Evolutionary conservation across 2,888 invertebrate species (phyloP), one percentile per base, ranked within the genome.

Genomic region (Minunthozetes semirufus): DNA sequence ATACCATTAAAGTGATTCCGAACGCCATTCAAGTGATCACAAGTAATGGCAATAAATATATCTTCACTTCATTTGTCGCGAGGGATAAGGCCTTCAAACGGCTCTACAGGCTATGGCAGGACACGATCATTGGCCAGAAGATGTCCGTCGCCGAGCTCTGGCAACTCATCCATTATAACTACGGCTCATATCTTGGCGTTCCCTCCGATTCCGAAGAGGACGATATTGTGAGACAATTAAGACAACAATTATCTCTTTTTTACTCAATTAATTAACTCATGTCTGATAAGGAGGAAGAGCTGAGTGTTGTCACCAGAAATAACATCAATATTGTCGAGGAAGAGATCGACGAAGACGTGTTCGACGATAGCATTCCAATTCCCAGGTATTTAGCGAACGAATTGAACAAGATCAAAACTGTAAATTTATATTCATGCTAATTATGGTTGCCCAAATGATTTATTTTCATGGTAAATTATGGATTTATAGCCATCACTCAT

Each of bases 51-150:
- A 95, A 95, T 80, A 93, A 93, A 83, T 90, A 90, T 84, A 96
- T 96, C 85, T 90, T 98, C 80, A 92, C 97, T 29, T 95, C 96
- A 56, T 95, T 98, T 84, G 90, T 92, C 1, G 89, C 94, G 17
- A 86, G 97, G 63, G 97, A 98, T 85, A 95, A 96, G 84, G 90
- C 93, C 0, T 96, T 92, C 86, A 87, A 94, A 82, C 94, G 95
- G 91, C 88, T 98, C 83, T 94, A 95, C 86, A 87, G 93, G 80
- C 88, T 96, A 79, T 97, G 96, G 95, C 95, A 96, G 86, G 94
- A 93, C 72, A 29, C 33, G 1, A 4, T 59, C 33, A 56, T 72
- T 11, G 53, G 59, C 50, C 56, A 59, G 56, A 56, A 50, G 38
- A 72, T 72, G 72, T 22, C 22, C 15, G 42, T 56, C 8, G 2